These are phyloP conservation scores for Tetragnatha versicolor DNA, from an alignment of 1,140 invertebrate species.

Conservation along the genomic window DNA sequence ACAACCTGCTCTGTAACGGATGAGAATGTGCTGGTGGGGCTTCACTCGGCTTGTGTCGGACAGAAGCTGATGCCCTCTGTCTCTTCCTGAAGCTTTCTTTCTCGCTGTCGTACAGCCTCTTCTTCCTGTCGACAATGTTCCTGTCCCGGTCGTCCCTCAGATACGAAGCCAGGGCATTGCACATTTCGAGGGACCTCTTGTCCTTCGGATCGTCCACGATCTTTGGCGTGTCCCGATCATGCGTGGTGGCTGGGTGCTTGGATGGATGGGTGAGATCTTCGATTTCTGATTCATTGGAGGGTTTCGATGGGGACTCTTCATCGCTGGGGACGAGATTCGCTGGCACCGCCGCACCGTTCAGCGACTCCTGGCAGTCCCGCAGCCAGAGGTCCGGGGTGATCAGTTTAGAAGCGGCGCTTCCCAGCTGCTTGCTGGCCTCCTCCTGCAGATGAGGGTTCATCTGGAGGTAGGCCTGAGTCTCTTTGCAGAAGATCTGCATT, in stretches of 20 bases:
- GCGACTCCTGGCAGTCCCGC: conserved; percentile 66
- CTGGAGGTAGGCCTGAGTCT: conserved; percentile 87
- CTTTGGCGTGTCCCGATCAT: not conserved
- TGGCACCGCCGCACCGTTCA: not conserved
- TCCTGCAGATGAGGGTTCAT: conserved; percentile 73
- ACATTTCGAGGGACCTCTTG: conserved; percentile 5
- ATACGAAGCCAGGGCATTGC: conserved; percentile 36
- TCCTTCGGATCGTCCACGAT: not conserved
- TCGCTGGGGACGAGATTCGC: not conserved
- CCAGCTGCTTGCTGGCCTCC: conserved; percentile 42
- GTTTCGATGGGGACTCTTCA: not conserved
- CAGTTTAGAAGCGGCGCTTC: conserved; percentile 64
- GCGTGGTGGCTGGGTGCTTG: not conserved
- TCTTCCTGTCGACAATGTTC: conserved; percentile 19
- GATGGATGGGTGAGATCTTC: conserved; percentile 23
- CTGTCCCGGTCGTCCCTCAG: conserved; percentile 36
- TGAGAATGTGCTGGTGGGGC: conserved; percentile 26
- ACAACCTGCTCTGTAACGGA: not conserved
- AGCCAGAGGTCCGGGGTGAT: conserved; percentile 90
- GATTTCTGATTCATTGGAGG: not conserved
- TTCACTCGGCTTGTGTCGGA: conserved; percentile 11
- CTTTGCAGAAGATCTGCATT: conserved; percentile 93
- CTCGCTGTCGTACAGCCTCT: not conserved
- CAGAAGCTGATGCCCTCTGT: conserved; percentile 10
- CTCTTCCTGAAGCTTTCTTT: conserved; percentile 22